Percentiles rank a stretch among this genome's conserved stretches.
Conservation (phyloP, 1,140 invertebrate genomes). For the Drosophila watanabei region DNA sequence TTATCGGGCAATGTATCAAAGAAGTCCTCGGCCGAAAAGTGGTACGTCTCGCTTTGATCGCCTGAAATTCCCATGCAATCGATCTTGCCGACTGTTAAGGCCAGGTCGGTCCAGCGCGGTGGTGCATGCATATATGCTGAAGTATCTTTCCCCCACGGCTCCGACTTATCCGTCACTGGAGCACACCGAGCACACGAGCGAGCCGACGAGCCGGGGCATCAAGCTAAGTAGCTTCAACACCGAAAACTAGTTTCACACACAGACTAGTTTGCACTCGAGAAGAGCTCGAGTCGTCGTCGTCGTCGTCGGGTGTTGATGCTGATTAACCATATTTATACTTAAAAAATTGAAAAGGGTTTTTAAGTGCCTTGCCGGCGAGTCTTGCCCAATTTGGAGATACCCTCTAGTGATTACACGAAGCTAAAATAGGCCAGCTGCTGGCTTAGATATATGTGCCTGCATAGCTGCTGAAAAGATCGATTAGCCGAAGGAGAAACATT, state of each 20-base stretch:
- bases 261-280: constrained; percentile 50
- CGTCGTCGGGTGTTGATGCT: constrained; percentile 51
- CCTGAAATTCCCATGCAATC: constrained; percentile 48
- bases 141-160: constrained; percentile 33
- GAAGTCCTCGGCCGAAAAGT: constrained; percentile 21
- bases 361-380: constrained; percentile 30
- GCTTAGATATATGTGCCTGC: constrained; percentile 1
- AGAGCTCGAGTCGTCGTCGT: constrained; percentile 25
- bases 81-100: constrained; percentile 34
- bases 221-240: constrained; percentile 47
- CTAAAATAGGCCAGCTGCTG: constrained; percentile 26
- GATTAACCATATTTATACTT: constrained; percentile 54
- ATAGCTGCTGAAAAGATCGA: constrained; percentile 5
- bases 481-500: constrained; percentile 5
- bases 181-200: constrained; percentile 24
- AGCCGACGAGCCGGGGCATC: constrained; percentile 16
- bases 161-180: constrained; percentile 46
- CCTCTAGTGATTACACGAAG: constrained; percentile 26
- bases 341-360: constrained; percentile 54
- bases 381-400: constrained; percentile 41
- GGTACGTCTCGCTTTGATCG: constrained; percentile 32
- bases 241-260: constrained; percentile 50
- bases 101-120: constrained; percentile 10
- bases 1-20: constrained; percentile 41
- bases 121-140: constrained; percentile 45